Evolutionary conservation across 2,113 vertebrate species (phyloP), one percentile per base, ranked within the genome.

Genomic region (Perca flavescens): DNA sequence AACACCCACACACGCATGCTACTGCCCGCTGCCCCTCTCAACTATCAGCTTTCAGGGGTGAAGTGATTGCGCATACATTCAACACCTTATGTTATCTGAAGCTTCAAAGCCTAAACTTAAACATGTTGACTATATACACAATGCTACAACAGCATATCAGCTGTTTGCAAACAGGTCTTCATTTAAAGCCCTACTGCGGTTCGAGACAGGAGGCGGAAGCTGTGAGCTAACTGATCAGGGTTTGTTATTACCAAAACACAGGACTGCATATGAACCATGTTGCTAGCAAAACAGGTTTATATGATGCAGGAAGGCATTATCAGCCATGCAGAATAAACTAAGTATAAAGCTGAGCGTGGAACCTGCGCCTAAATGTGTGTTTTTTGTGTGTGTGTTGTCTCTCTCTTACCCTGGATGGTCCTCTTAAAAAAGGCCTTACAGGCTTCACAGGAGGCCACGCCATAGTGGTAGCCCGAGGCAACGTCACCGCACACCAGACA

Each of bases 381-480:
- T 64, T 36, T 61, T 1, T 56, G 28, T 68, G 19, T 68, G 22
- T 54, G 7, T 31, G 21, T 25, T 34, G 11, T 95, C 0, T 95
- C 92, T 79, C 90, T 66, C 96, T 4, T 72, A 95, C 95, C 95
- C 90, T 95, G 95, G 80, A 95, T 95, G 83, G 95, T 95, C 81
- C 95, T 94, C 90, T 95, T 95, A 86, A 95, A 95, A 83, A 95
- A 95, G 47, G 95, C 95, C 80, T 95, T 95, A 84, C 95, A 95
- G 88, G 95, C 95, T 78, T 95, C 95, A 11, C 95, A 95, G 31
- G 95, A 95, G 31, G 95, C 95, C 76, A 95, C 94, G 0, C 95
- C 95, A 6, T 95, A 95, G 89, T 95, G 95, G 81, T 95, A 95
- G 10, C 95, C 95, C 0, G 95, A 95, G 28, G 92, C 95, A 28